phyloP scores from a whole-genome alignment of 2,888 invertebrate species.

The Ormyrus pomaceus region DNA sequence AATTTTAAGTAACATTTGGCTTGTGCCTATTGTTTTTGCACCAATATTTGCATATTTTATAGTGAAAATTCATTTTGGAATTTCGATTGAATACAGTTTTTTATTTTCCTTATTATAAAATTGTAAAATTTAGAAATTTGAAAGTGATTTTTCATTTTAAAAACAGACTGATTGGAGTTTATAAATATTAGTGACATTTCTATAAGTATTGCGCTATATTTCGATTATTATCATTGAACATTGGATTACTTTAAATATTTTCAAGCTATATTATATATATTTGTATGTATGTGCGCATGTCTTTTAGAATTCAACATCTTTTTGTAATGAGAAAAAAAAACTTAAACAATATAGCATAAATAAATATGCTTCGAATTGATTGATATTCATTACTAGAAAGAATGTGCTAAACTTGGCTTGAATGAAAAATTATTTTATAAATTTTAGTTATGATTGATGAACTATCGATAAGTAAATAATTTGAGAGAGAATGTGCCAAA shows the following conservation, averaged over 20 bases:
- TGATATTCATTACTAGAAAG: constrained; percentile 19
- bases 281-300: constrained; percentile 15
- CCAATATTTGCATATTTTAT: constrained; percentile 38
- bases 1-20: constrained; percentile 21
- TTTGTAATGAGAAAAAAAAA: constrained; percentile 20
- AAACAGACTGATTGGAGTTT: constrained; percentile 45
- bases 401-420: constrained; percentile 27
- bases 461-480: constrained; percentile 35
- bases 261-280: constrained; percentile 9
- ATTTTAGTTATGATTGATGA: constrained; percentile 30
- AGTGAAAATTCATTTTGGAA: constrained; percentile 33
- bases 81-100: constrained; percentile 37
- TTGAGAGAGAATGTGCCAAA: constrained; percentile 54
- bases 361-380: constrained; percentile 32
- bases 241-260: constrained; percentile 33
- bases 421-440: constrained; percentile 39
- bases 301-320: constrained; percentile 12
- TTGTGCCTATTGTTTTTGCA: constrained; percentile 19
- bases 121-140: constrained; percentile 45
- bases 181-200: constrained; percentile 38
- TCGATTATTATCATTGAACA: constrained; percentile 34
- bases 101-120: constrained; percentile 18
- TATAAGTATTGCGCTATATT: constrained; percentile 33
- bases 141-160: constrained; percentile 28
- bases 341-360: constrained; percentile 7